A percentile compares a stretch with the other conserved stretches of the same genome.
Evolutionary conservation across 2,113 vertebrate species (phyloP).

Genomic region (Lophochroa leadbeateri): DNA sequence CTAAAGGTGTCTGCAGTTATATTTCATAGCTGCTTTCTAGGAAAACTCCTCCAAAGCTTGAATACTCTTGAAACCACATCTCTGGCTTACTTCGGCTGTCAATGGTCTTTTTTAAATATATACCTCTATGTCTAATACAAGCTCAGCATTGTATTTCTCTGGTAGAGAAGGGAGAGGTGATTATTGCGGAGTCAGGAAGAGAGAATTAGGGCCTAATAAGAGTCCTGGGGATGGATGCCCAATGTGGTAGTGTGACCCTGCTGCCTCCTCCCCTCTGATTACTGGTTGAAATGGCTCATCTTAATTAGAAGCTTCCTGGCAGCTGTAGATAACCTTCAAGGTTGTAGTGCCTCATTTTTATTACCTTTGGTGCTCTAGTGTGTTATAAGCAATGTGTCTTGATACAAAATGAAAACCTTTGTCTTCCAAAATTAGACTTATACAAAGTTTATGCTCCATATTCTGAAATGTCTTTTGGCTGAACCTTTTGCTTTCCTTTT

Average conservation of each 20-base stretch:
- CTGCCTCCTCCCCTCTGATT: neutral
- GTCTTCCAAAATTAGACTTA: conserved; percentile 37
- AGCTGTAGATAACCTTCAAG: conserved; percentile 39
- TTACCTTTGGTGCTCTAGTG: conserved; percentile 17
- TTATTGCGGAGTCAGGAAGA: neutral
- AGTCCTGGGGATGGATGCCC: neutral
- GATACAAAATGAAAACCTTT: conserved; percentile 49
- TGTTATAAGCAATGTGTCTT: conserved; percentile 28
- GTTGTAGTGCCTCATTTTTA: conserved; percentile 36
- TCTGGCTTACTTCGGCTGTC: neutral
- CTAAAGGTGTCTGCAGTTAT: neutral
- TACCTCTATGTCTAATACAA: neutral
- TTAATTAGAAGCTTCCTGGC: conserved; percentile 62
- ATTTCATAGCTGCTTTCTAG: neutral
- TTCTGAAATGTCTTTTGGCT: conserved; percentile 39
- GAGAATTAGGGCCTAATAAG: neutral
- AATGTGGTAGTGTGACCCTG: neutral
- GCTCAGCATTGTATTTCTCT: neutral
- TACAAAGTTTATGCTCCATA: neutral
- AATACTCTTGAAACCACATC: neutral
- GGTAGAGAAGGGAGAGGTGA: neutral
- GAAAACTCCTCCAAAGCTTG: neutral
- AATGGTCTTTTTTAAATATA: neutral
- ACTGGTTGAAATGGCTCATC: conserved; percentile 19
- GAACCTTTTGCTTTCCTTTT: conserved; percentile 16